Evolutionary conservation across 2,888 invertebrate species (phyloP).

Genomic region (Callyntrura guangdongensis): DNA sequence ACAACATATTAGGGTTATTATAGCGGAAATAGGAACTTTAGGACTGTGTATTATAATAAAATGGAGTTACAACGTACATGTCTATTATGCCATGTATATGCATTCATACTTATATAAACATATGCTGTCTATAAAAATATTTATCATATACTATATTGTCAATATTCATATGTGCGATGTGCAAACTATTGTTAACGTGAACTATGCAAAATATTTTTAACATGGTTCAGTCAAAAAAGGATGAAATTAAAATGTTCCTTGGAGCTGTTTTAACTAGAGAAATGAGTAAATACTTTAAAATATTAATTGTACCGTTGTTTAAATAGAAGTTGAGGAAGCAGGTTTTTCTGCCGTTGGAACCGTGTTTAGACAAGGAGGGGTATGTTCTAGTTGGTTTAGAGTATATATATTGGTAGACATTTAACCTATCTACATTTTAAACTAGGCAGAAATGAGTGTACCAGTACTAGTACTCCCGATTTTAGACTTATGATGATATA

Average conservation of each 20-base stretch:
- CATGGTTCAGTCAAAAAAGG: neutral
- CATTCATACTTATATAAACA: neutral
- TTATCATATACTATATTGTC: constrained; percentile 6
- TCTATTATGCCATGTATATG: neutral
- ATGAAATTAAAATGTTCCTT: constrained; percentile 33
- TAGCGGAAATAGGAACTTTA: constrained; percentile 1
- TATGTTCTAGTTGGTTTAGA: neutral
- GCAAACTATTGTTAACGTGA: constrained; percentile 19
- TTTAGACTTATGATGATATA: neutral
- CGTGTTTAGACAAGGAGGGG: neutral
- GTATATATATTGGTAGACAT: neutral
- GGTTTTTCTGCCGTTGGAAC: neutral
- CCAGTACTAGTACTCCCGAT: neutral
- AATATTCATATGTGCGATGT: constrained; percentile 21
- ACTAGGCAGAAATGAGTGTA: constrained; percentile 7
- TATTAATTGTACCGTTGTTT: neutral
- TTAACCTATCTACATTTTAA: neutral
- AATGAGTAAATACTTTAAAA: neutral
- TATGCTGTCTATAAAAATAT: neutral
- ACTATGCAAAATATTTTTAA: constrained; percentile 29
- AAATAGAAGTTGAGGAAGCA: neutral
- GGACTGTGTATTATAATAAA: neutral
- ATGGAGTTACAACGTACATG: constrained; percentile 1
- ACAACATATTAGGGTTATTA: no score
- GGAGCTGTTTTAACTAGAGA: constrained; percentile 33